Percentiles rank a stretch among this genome's conserved stretches.
phyloP scores from a whole-genome alignment of 2,113 vertebrate genomes.

The Nerophis ophidion region DNA sequence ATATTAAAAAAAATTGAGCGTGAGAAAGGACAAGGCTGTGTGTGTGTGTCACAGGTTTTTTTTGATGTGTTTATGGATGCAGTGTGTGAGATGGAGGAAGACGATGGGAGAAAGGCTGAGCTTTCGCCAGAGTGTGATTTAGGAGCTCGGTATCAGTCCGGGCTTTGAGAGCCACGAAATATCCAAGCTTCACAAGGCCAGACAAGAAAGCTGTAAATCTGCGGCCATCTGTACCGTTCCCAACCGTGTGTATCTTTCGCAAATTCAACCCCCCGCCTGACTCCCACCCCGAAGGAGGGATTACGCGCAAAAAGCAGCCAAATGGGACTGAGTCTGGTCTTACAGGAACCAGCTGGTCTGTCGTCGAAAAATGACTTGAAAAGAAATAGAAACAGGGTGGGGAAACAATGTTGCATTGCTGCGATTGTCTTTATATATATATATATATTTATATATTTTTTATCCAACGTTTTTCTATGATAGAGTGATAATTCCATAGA shows the following conservation, averaged over 20 bases:
- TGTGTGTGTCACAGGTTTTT: neutral
- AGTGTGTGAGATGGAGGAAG: slow-evolving; percentile 35
- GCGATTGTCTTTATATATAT: slow-evolving; percentile 14
- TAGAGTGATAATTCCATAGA: too few species aligned
- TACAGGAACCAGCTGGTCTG: slow-evolving; percentile 65
- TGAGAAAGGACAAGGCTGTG: slow-evolving; percentile 16
- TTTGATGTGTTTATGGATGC: slow-evolving; percentile 20
- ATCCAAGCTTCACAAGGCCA: slow-evolving; percentile 58
- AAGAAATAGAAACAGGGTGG: slow-evolving; percentile 47
- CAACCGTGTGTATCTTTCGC: slow-evolving; percentile 66
- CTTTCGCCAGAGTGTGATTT: slow-evolving; percentile 64
- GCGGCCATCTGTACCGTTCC: slow-evolving; percentile 66
- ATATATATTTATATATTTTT: too few species aligned
- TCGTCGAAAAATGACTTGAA: slow-evolving; percentile 44
- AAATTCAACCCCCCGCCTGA: slow-evolving; percentile 46
- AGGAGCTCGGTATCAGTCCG: slow-evolving; percentile 60
- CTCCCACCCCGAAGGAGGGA: slow-evolving; percentile 44
- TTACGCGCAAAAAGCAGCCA: slow-evolving; percentile 58
- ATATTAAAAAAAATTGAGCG: neutral
- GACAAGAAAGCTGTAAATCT: slow-evolving; percentile 65
- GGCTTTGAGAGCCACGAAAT: slow-evolving; percentile 57
- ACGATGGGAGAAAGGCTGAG: slow-evolving; percentile 29
- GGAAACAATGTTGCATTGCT: slow-evolving; percentile 43
- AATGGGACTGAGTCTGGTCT: slow-evolving; percentile 56
- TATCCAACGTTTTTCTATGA: too few species aligned